Conservation (phyloP, 2,888 invertebrate genomes). For the Cataglyphis cursor region DNA sequence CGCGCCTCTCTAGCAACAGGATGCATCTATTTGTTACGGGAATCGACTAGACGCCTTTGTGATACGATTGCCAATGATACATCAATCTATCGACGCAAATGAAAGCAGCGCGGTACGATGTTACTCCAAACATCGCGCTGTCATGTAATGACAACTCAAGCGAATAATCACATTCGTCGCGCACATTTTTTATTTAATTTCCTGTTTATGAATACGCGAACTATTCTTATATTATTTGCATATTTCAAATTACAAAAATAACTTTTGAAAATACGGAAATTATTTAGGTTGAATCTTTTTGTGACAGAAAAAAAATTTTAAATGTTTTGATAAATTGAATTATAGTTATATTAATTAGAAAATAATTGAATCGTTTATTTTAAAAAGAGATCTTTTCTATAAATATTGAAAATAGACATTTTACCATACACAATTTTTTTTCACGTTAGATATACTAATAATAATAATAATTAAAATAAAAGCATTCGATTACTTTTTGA, state of each 20-base stretch:
- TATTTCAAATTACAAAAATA: neutral
- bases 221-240: neutral
- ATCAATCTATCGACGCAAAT: conserved; percentile 15
- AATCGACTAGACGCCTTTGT: neutral
- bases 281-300: neutral
- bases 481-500: no score
- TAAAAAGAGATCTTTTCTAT: neutral
- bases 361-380: conserved; percentile 3
- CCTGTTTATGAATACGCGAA: neutral
- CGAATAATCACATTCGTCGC: neutral
- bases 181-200: neutral
- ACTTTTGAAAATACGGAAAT: neutral
- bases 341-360: neutral
- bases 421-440: neutral
- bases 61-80: neutral
- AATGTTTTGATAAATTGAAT: neutral
- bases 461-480: neutral
- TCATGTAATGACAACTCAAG: neutral
- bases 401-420: neutral
- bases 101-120: neutral
- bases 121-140: neutral
- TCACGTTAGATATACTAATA: neutral
- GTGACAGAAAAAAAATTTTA: neutral
- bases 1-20: neutral
- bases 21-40: neutral